These are phyloP conservation scores for Coelopa pilipes DNA, from an alignment of 2,888 invertebrate genomes.

Conservation along the genomic window DNA sequence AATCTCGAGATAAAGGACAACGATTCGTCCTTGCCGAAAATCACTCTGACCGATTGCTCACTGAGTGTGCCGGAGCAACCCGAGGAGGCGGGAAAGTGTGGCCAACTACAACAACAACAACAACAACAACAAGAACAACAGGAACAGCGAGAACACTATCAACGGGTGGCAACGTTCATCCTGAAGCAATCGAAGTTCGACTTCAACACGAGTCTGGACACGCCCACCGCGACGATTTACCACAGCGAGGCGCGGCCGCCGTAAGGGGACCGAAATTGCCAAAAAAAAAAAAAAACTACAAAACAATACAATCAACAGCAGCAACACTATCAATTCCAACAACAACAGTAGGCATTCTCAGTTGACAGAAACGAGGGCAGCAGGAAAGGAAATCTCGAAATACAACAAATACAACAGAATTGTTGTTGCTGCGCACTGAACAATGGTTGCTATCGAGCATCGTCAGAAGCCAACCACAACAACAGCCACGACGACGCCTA, in stretches of 20 bases:
- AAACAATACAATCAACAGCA: constrained; percentile 2
- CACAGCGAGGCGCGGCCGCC: constrained; percentile 62
- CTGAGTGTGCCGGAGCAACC: constrained; percentile 31
- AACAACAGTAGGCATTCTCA: background rate
- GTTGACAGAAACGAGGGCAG: background rate
- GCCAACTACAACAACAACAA: background rate
- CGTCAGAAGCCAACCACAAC: constrained; percentile 50
- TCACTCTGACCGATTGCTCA: constrained; percentile 62
- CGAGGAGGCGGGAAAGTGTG: constrained; percentile 1
- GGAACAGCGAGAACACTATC: too few species aligned
- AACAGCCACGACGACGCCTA: constrained; percentile 29
- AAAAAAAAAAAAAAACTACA: background rate
- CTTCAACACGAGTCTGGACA: constrained; percentile 40
- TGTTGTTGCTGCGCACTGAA: constrained; percentile 41
- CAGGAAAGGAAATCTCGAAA: background rate
- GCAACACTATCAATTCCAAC: background rate
- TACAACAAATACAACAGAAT: background rate
- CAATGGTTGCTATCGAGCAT: constrained; percentile 60
- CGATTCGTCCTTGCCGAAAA: constrained; percentile 56
- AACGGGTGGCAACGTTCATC: constrained; percentile 21
- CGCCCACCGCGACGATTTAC: constrained; percentile 45
- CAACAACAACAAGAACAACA: constrained; percentile 8
- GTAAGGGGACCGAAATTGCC: constrained; percentile 42
- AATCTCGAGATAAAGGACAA: constrained; percentile 55
- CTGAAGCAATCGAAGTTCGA: constrained; percentile 23